A percentile compares a stretch with the other conserved stretches of the same genome.
Conservation (phyloP, 2,888 invertebrate genomes). For the Drosophila sordidula region DNA sequence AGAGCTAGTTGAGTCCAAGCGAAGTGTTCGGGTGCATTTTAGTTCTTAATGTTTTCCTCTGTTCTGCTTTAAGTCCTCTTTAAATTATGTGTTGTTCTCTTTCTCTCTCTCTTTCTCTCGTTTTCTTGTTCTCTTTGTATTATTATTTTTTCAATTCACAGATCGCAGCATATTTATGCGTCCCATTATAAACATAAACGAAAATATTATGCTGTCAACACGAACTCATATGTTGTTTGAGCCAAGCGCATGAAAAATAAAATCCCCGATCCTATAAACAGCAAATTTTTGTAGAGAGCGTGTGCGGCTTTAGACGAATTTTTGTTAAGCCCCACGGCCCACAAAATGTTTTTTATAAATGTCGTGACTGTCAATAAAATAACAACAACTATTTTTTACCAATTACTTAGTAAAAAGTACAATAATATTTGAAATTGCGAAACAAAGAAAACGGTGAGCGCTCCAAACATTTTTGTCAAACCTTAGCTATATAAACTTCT, state of each 20-base stretch:
- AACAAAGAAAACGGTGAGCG: slow-evolving; percentile 68
- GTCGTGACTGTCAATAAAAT: slow-evolving; percentile 55
- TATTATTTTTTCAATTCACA: slow-evolving; percentile 66
- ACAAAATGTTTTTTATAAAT: slow-evolving; percentile 54
- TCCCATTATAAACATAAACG: slow-evolving; percentile 80
- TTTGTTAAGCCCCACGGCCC: slow-evolving; percentile 65
- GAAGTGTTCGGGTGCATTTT: slow-evolving; percentile 24
- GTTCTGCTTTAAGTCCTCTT: slow-evolving; percentile 46
- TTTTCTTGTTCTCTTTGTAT: slow-evolving; percentile 51
- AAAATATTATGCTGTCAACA: slow-evolving; percentile 83
- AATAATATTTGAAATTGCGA: slow-evolving; percentile 54
- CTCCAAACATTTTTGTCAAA: slow-evolving; percentile 32
- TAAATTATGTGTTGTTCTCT: slow-evolving; percentile 66
- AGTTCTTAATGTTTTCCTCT: slow-evolving; percentile 27
- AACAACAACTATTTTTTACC: slow-evolving; percentile 56
- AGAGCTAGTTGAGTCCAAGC: slow-evolving; percentile 27
- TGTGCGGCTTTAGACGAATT: slow-evolving; percentile 56
- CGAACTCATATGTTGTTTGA: slow-evolving; percentile 80
- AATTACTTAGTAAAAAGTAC: slow-evolving; percentile 54
- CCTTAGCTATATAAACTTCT: slow-evolving; percentile 28
- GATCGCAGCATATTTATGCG: slow-evolving; percentile 83
- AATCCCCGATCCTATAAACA: slow-evolving; percentile 30
- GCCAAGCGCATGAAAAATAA: slow-evolving; percentile 47
- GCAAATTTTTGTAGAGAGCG: slow-evolving; percentile 57
- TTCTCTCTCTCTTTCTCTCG: slow-evolving; percentile 36